A percentile compares a stretch with the other conserved stretches of the same genome.
These are phyloP conservation scores for Triops longicaudatus DNA, from an alignment of 1,140 invertebrate species.

Conservation along the genomic window DNA sequence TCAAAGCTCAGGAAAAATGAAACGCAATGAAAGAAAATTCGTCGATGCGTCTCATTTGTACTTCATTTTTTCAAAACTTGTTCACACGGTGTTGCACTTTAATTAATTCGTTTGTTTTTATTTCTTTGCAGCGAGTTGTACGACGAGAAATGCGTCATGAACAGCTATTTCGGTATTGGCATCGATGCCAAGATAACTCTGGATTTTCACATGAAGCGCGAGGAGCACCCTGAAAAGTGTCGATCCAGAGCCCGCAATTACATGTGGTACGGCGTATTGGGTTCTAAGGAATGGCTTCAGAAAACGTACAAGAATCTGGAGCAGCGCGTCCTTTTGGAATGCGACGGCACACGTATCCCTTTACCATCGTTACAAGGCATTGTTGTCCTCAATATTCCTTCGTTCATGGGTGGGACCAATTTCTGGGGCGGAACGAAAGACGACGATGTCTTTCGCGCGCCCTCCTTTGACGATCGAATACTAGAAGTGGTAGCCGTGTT, in stretches of 20 bases:
- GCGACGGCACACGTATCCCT: slow-evolving; percentile 83
- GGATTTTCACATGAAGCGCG: slow-evolving; percentile 94
- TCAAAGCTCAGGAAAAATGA: no score
- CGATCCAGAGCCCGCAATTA: slow-evolving; percentile 87
- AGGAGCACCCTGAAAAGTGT: slow-evolving; percentile 97
- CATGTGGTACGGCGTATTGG: slow-evolving; percentile 77
- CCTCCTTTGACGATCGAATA: slow-evolving; percentile 85
- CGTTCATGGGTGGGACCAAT: slow-evolving; percentile 97
- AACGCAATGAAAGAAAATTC: no score
- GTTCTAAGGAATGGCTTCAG: slow-evolving; percentile 77
- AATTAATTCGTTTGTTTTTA: not conserved
- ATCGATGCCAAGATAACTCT: slow-evolving; percentile 97
- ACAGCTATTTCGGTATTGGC: slow-evolving; percentile 98
- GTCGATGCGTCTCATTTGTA: no score
- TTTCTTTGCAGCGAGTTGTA: slow-evolving; percentile 64
- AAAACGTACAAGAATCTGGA: slow-evolving; percentile 95
- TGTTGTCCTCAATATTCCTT: slow-evolving; percentile 94
- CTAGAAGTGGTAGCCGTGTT: slow-evolving; percentile 94
- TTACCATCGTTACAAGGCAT: slow-evolving; percentile 91
- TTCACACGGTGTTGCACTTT: no score
- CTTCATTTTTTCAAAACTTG: no score
- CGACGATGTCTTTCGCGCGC: slow-evolving; percentile 76
- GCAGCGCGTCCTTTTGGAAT: slow-evolving; percentile 85
- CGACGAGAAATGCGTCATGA: slow-evolving; percentile 93
- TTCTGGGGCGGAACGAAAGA: slow-evolving; percentile 92